Evolutionary conservation across 1,140 invertebrate species (phyloP), one percentile per base, ranked within the genome.

Genomic region (Gonioctena quinquepunctata): DNA sequence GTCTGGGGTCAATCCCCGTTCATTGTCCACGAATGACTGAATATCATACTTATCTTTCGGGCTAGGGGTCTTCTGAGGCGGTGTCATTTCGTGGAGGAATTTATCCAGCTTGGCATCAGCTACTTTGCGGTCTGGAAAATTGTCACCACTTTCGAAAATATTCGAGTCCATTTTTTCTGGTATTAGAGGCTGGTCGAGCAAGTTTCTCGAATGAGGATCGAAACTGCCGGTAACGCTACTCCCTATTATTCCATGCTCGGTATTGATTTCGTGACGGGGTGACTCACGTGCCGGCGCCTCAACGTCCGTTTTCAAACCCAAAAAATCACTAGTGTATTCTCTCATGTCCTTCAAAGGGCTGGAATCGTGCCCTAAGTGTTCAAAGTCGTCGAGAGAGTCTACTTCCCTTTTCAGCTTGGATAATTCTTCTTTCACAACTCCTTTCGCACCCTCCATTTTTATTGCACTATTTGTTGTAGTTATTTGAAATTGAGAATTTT

Each of bases 361-460:
- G 22, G 67, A 74, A 56, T 86, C 86, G 71, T 88, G 87, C 56
- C 88, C 89, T 64, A 91, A 82, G 79, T 91, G 90, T 77, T 91
- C 90, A 79, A 92, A 91, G 80, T 91, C 90, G 76, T 92, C 90
- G 48, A 88, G 84, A 3, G 90, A 91, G 76, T 91, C 90, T 75
- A 88, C 86, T 60, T 90, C 89, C 33, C 88, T 84, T 76, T 87
- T 87, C 71, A 89, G 2, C 7, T 63, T 22, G 22, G 25, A 33
- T 84, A 11, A 63, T 54, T 54, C 42, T 61, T 70, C 22, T 6
- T 48, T 23, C 11, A 16, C 25, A 21, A 21, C 57, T 52, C 54
- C 52, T 6, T 48, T 23, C 11, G 19, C 25, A 21, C 22, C 57
- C 50, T 66, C 52, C 52, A 54, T 54, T 23, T 54, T 18, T 42